phyloP scores from a whole-genome alignment of 2,797 vertebrate genomes.

The Chloroceryle amazona region DNA sequence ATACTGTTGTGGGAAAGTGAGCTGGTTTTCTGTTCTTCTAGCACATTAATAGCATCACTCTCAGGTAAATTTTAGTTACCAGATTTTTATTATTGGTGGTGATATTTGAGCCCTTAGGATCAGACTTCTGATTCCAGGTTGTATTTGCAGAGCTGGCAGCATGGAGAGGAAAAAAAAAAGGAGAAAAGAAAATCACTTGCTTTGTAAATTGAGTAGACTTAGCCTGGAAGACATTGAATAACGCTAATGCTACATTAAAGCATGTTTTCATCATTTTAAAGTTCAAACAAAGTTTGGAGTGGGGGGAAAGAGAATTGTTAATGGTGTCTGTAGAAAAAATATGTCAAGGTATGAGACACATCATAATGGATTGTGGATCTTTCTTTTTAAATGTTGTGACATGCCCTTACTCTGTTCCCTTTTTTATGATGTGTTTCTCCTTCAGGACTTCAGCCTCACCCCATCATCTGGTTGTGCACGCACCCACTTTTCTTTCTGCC shows the following conservation, averaged over 20 bases:
- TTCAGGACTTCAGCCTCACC: background rate
- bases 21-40: conserved; percentile 1
- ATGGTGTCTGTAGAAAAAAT: background rate
- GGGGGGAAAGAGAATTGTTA: background rate
- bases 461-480: background rate
- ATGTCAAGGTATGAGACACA: background rate
- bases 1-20: background rate
- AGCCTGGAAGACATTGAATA: background rate
- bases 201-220: background rate
- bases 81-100: conserved; percentile 3
- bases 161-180: background rate
- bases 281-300: background rate
- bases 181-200: background rate
- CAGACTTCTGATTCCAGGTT: background rate
- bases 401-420: background rate
- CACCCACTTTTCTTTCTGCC: background rate
- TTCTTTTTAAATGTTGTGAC: background rate
- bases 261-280: background rate
- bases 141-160: background rate
- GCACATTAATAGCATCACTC: background rate
- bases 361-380: background rate
- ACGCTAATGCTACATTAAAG: background rate
- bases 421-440: background rate
- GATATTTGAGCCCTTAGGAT: background rate
- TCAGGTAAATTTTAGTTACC: background rate